Evolutionary conservation across 1,140 invertebrate species (phyloP).

Genomic region (Diabrotica virgifera): DNA sequence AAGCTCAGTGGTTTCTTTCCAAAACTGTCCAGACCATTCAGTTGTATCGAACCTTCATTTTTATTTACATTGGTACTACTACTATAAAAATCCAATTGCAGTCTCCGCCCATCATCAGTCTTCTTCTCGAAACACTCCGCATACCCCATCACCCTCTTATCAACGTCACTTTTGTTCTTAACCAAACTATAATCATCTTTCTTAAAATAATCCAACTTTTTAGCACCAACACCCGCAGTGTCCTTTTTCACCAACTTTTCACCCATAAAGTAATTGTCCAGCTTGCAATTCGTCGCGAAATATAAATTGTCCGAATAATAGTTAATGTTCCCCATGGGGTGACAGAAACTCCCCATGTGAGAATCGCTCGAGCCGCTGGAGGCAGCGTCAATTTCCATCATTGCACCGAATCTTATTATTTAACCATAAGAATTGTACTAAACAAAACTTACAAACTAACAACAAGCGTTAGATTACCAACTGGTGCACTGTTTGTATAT

Average conservation of each 20-base stretch:
- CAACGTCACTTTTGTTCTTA: constrained; percentile 26
- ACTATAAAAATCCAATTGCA: constrained; percentile 29
- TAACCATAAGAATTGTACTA: constrained; percentile 10
- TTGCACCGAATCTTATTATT: background rate
- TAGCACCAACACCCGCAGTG: constrained; percentile 14
- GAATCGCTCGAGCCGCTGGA: constrained; percentile 45
- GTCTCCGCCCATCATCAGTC: constrained; percentile 31
- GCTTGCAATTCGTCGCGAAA: constrained; percentile 36
- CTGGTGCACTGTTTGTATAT: constrained; percentile 4
- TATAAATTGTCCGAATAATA: constrained; percentile 43
- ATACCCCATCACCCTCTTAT: constrained; percentile 32
- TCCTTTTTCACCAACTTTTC: constrained; percentile 34
- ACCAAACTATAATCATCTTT: constrained; percentile 30
- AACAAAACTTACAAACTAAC: constrained; percentile 7
- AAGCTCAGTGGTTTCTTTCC: constrained; percentile 46
- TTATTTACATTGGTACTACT: constrained; percentile 29
- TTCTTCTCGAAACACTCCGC: constrained; percentile 37
- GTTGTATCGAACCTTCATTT: constrained; percentile 35
- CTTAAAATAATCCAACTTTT: constrained; percentile 24
- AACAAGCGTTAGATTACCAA: constrained; percentile 18
- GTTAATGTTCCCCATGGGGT: constrained; percentile 30
- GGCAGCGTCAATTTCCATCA: constrained; percentile 42
- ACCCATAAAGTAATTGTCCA: constrained; percentile 36
- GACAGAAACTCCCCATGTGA: constrained; percentile 32
- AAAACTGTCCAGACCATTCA: constrained; percentile 40